Conservation (phyloP, 2,888 invertebrate species). For the Agrotis puta region DNA sequence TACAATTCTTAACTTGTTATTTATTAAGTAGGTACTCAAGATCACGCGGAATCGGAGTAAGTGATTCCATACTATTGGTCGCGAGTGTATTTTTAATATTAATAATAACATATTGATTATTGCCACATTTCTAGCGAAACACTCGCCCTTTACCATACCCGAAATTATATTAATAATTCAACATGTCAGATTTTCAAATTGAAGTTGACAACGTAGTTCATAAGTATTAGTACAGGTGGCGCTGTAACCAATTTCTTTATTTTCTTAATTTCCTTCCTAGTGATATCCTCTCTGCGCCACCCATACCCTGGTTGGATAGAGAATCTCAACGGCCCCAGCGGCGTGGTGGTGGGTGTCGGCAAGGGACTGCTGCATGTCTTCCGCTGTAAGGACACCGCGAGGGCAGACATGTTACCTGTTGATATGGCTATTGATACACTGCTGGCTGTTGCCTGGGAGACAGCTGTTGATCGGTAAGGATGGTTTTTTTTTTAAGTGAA, state of each 20-base stretch:
- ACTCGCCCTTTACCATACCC: no score
- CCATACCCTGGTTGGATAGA: conserved; percentile 97
- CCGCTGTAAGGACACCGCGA: conserved; percentile 88
- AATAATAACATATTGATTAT: no score
- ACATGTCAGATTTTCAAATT: neutral
- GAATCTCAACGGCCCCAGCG: conserved; percentile 97
- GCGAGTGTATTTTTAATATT: no score
- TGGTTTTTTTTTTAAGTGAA: no score
- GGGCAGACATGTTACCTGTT: conserved; percentile 95
- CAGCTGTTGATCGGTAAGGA: conserved; percentile 88
- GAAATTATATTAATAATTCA: no score
- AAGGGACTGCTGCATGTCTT: conserved; percentile 94
- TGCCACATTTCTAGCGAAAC: no score
- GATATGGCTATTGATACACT: conserved; percentile 95
- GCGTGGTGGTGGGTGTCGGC: conserved; percentile 93
- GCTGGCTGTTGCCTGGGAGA: conserved; percentile 93
- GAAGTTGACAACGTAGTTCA: neutral
- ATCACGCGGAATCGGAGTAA: no score
- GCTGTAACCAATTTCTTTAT: neutral
- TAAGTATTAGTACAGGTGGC: neutral
- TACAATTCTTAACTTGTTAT: no score
- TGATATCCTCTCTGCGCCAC: conserved; percentile 91
- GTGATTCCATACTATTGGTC: no score
- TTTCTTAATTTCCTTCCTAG: conserved; percentile 78
- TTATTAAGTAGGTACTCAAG: no score